Evolutionary conservation across 2,113 vertebrate genomes (phyloP).

Genomic region (Chloropsis cyanopogon): DNA sequence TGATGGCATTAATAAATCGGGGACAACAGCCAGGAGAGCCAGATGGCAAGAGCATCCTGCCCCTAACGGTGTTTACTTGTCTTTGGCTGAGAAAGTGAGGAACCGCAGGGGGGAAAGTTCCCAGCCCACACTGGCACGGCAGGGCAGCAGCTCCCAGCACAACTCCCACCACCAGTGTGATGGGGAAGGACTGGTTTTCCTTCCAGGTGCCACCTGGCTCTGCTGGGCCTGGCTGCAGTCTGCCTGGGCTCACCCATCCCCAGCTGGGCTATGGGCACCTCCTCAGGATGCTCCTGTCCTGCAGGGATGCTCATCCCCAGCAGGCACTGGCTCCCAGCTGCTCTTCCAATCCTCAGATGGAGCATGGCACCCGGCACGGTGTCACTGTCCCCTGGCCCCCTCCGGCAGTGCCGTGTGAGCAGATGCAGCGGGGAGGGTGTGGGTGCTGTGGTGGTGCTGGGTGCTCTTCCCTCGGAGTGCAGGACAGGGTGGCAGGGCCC

Average conservation of each 20-base stretch:
- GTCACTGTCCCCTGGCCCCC: neutral
- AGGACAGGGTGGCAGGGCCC: neutral
- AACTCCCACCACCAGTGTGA: accelerated
- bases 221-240: accelerated
- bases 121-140: neutral
- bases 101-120: neutral
- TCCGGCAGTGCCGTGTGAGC: accelerated
- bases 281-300: neutral
- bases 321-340: neutral
- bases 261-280: neutral
- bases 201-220: neutral
- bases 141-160: neutral
- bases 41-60: neutral
- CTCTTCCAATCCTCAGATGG: neutral
- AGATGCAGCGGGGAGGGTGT: accelerated
- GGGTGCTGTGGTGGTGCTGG: neutral
- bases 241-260: neutral
- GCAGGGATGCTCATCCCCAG: neutral
- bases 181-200: neutral
- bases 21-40: neutral
- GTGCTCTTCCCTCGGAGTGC: neutral
- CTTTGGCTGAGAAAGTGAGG: neutral
- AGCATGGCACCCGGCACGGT: accelerated
- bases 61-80: accelerated
- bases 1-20: neutral